phyloP scores from a whole-genome alignment of 2,797 vertebrate species.

The Eupleurogrammus muticus region DNA sequence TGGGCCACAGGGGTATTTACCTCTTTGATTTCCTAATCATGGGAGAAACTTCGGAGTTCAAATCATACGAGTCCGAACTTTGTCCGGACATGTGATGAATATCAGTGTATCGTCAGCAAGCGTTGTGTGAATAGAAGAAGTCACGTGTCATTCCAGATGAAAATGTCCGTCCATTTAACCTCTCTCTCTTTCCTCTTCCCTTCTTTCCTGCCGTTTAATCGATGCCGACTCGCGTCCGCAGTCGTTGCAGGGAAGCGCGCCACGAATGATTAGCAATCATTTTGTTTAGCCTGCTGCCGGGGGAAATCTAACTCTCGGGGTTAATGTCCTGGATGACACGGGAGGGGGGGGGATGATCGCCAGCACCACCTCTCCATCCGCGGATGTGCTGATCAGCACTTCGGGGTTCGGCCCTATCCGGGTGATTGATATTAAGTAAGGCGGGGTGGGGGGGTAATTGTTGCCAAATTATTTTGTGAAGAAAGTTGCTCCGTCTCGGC shows the following conservation, averaged over 20 bases:
- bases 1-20: slow-evolving; percentile 73
- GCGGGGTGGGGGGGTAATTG: slow-evolving; percentile 53
- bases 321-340: slow-evolving; percentile 68
- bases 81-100: neutral
- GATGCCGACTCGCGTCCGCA: slow-evolving; percentile 59
- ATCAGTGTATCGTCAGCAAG: neutral
- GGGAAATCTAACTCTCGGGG: slow-evolving; percentile 68
- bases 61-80: slow-evolving; percentile 36
- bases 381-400: slow-evolving; percentile 68
- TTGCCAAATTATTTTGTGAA: slow-evolving; percentile 55
- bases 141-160: neutral
- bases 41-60: slow-evolving; percentile 61
- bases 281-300: slow-evolving; percentile 66
- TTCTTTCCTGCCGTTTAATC: slow-evolving; percentile 69
- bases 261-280: slow-evolving; percentile 75
- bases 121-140: neutral
- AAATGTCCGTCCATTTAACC: slow-evolving; percentile 1
- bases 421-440: slow-evolving; percentile 55
- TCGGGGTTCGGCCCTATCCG: slow-evolving; percentile 47
- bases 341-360: slow-evolving; percentile 57
- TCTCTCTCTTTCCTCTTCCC: slow-evolving; percentile 28
- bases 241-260: slow-evolving; percentile 41
- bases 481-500: slow-evolving; percentile 44
- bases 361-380: no score
- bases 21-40: slow-evolving; percentile 78